Conservation (phyloP, 2,888 invertebrate genomes). For the Drosophila neonasuta region DNA sequence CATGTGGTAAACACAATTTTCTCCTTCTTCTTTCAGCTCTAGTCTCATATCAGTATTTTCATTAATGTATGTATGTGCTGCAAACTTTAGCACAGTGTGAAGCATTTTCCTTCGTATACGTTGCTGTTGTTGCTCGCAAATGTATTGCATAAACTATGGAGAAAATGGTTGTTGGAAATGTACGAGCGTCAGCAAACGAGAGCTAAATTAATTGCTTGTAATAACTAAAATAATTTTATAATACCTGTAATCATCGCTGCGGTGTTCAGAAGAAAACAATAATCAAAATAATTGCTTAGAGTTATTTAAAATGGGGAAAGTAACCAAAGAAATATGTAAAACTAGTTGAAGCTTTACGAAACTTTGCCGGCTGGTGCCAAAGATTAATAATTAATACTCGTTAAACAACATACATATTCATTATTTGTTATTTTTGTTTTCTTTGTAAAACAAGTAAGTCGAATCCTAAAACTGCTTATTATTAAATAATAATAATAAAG, state of each 20-base stretch:
- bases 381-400: no score
- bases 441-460: no score
- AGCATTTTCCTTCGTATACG: slow-evolving; percentile 49
- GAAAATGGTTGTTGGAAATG: slow-evolving; percentile 29
- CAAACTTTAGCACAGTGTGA: slow-evolving; percentile 74
- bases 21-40: slow-evolving; percentile 1
- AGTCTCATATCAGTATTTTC: slow-evolving; percentile 39
- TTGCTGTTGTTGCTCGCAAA: slow-evolving; percentile 43
- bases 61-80: slow-evolving; percentile 72
- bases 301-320: slow-evolving; percentile 39
- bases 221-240: slow-evolving; percentile 34
- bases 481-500: no score
- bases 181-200: slow-evolving; percentile 25
- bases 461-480: no score
- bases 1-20: slow-evolving; percentile 6
- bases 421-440: no score
- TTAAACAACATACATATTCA: no score
- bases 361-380: no score
- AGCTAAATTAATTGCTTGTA: slow-evolving; percentile 47
- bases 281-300: slow-evolving; percentile 29
- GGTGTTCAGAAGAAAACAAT: slow-evolving; percentile 26
- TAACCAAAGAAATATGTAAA: slow-evolving; percentile 2
- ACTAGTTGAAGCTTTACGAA: background rate
- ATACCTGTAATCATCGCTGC: slow-evolving; percentile 34
- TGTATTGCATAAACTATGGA: slow-evolving; percentile 48